Conservation (phyloP, 2,888 invertebrate species). For the Tetragnatha montana region DNA sequence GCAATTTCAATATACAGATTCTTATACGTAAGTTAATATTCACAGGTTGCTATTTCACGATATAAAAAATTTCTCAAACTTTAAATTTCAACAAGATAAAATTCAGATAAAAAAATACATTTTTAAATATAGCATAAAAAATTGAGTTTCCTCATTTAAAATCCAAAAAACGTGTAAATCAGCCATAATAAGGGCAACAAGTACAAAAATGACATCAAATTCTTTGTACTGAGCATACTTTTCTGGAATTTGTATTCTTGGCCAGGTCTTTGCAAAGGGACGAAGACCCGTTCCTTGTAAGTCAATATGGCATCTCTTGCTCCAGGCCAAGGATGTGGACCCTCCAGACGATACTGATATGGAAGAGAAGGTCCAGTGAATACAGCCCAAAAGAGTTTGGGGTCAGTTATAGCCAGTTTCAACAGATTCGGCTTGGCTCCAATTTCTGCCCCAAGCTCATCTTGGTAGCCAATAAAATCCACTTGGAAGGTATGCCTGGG, state of each 20-base stretch:
- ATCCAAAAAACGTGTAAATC: conserved; percentile 24
- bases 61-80: too few species aligned
- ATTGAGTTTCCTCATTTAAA: background rate
- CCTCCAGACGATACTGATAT: conserved; percentile 76
- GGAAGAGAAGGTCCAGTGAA: conserved; percentile 75
- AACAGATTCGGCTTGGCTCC: conserved; percentile 76
- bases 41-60: too few species aligned
- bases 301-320: conserved; percentile 77
- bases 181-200: conserved; percentile 53
- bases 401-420: conserved; percentile 74
- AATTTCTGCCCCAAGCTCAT: conserved; percentile 76
- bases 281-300: conserved; percentile 72
- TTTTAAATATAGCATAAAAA: too few species aligned
- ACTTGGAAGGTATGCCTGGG: conserved; percentile 69
- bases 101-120: too few species aligned
- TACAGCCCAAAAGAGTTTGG: conserved; percentile 73
- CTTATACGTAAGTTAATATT: too few species aligned
- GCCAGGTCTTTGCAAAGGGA: conserved; percentile 69
- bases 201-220: conserved; percentile 35
- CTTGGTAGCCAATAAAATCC: conserved; percentile 75
- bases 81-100: too few species aligned
- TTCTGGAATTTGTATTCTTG: background rate
- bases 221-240: conserved; percentile 7
- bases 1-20: too few species aligned
- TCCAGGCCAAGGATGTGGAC: conserved; percentile 76